Evolutionary conservation across 2,888 invertebrate genomes (phyloP).

Genomic region (Drosophila helvetica): DNA sequence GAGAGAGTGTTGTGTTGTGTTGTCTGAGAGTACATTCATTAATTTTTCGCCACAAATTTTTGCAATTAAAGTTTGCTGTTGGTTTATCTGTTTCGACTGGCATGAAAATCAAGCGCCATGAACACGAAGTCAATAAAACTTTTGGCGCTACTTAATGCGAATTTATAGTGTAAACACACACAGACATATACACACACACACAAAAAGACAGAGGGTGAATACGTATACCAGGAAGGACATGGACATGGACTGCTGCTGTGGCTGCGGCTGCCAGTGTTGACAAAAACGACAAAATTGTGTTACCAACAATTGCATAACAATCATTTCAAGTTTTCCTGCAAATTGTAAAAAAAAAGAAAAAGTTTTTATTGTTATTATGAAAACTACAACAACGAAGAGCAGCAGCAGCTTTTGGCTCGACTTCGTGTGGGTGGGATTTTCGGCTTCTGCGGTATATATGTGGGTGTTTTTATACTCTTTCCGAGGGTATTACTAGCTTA

Average conservation of each 20-base stretch:
- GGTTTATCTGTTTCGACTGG: constrained; percentile 73
- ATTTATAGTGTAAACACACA: constrained; percentile 77
- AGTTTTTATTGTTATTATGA: constrained; percentile 79
- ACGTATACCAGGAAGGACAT: constrained; percentile 34
- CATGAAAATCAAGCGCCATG: constrained; percentile 70
- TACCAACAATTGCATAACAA: constrained; percentile 79
- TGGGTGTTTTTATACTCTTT: neutral
- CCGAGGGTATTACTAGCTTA: neutral
- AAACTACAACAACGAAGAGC: constrained; percentile 67
- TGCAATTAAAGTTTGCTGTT: constrained; percentile 78
- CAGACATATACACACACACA: constrained; percentile 61
- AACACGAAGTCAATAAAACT: constrained; percentile 79
- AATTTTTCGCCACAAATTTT: constrained; percentile 78
- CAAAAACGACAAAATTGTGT: constrained; percentile 79
- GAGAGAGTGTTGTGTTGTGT: neutral
- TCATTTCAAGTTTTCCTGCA: constrained; percentile 79
- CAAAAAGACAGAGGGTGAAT: constrained; percentile 32
- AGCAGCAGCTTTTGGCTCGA: constrained; percentile 56
- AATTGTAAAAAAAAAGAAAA: constrained; percentile 70
- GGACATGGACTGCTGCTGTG: constrained; percentile 27
- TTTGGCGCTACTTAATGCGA: constrained; percentile 79
- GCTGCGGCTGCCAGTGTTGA: constrained; percentile 33
- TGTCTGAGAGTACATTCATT: constrained; percentile 58
- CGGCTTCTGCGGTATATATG: constrained; percentile 25
- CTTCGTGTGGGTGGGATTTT: constrained; percentile 42